Percentiles rank a stretch among this genome's conserved stretches.
phyloP scores from a whole-genome alignment of 2,113 vertebrate species.

The Oreochromis aureus region DNA sequence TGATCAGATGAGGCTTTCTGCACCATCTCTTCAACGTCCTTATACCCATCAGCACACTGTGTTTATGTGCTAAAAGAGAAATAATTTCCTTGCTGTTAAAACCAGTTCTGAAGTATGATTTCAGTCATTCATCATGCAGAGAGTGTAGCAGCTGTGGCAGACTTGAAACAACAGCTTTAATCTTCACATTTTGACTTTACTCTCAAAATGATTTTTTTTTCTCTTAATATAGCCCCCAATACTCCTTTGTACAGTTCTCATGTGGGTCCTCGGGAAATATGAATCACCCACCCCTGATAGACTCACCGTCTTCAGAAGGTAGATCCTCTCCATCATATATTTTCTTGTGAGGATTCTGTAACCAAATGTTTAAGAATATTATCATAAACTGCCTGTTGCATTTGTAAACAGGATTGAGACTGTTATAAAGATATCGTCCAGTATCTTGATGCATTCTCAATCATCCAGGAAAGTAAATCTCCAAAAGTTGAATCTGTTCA shows the following conservation, averaged over 20 bases:
- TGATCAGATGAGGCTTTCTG: not conserved
- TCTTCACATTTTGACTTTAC: not conserved
- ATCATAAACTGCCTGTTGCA: not conserved
- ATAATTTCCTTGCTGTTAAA: not conserved
- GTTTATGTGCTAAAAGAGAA: not conserved
- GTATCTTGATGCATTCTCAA: too few species aligned
- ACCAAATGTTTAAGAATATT: not conserved
- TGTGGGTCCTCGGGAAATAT: not conserved
- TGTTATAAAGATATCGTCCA: not conserved
- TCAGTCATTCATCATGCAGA: not conserved
- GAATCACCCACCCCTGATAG: not conserved
- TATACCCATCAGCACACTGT: not conserved
- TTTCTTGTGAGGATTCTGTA: conserved; percentile 20
- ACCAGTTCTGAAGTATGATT: not conserved
- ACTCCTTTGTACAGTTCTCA: not conserved
- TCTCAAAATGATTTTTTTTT: not conserved
- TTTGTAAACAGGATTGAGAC: not conserved
- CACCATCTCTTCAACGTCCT: fast-evolving
- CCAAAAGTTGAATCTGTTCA: too few species aligned
- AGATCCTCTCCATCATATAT: conserved; percentile 1
- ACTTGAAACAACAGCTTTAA: not conserved
- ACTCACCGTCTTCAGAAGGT: conserved; percentile 68
- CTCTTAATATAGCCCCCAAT: not conserved
- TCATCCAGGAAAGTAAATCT: too few species aligned
- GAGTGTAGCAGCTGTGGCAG: not conserved